A percentile compares a stretch with the other conserved stretches of the same genome.
Evolutionary conservation across 2,888 invertebrate species (phyloP).

Genomic region (Drosophila limbata): DNA sequence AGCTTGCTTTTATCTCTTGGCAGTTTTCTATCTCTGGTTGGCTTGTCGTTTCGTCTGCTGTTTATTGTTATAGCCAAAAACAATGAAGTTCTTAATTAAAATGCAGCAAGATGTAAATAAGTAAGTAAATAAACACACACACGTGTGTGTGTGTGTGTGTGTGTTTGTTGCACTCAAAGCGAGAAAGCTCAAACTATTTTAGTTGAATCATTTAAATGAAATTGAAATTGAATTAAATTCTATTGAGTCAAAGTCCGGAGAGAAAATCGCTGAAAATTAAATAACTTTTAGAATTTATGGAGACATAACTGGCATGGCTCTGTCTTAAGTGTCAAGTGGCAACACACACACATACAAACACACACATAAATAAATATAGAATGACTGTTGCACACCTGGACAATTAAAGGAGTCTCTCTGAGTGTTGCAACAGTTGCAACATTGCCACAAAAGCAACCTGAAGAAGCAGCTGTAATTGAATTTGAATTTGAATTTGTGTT

Average conservation of each 20-base stretch:
- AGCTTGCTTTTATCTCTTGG: constrained; percentile 3
- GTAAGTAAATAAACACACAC: constrained; percentile 24
- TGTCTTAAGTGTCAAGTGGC: constrained; percentile 29
- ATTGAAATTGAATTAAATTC: constrained; percentile 69
- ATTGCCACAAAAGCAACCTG: constrained; percentile 37
- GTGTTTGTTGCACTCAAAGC: background rate
- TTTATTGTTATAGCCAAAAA: constrained; percentile 42
- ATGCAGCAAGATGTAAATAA: constrained; percentile 58
- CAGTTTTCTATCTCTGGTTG: background rate
- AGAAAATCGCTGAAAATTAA: constrained; percentile 14
- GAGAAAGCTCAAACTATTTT: constrained; percentile 36
- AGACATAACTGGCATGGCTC: constrained; percentile 5
- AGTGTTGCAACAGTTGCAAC: constrained; percentile 26
- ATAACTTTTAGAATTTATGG: constrained; percentile 5
- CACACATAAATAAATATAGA: constrained; percentile 9
- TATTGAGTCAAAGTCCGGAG: constrained; percentile 11
- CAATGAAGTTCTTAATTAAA: constrained; percentile 73
- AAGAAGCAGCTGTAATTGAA: constrained; percentile 51
- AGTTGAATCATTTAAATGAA: constrained; percentile 38
- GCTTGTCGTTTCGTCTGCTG: constrained; percentile 1
- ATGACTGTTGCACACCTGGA: constrained; percentile 16
- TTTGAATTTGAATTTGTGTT: constrained; percentile 33
- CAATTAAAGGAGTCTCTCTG: constrained; percentile 30
- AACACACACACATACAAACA: constrained; percentile 4
- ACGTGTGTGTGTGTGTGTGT: background rate